These are phyloP conservation scores for Catharus ustulatus DNA, from an alignment of 2,797 vertebrate genomes.

Conservation along the genomic window DNA sequence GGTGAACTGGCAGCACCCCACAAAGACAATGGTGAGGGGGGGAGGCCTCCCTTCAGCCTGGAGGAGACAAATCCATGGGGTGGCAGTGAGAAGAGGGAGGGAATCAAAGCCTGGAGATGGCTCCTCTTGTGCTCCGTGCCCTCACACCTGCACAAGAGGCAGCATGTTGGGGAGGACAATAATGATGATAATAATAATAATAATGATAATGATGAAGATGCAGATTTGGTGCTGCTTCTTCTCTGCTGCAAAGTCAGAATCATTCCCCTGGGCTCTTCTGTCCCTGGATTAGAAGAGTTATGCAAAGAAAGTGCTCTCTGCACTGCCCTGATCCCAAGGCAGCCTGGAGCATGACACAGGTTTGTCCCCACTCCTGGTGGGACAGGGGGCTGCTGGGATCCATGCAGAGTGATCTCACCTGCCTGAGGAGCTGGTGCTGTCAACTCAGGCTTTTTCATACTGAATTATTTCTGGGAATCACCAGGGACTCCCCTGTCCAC, in stretches of 20 bases:
- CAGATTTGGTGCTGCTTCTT: neutral
- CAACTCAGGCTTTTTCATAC: neutral
- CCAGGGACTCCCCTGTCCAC: neutral
- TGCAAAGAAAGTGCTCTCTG: neutral
- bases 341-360: neutral
- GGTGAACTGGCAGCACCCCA: neutral
- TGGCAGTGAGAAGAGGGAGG: neutral
- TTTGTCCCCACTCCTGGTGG: neutral
- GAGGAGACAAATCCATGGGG: neutral
- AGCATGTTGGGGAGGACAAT: neutral
- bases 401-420: neutral
- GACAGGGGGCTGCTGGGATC: neutral
- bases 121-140: neutral
- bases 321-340: neutral
- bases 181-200: neutral
- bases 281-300: neutral
- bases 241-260: neutral
- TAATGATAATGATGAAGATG: rapidly evolving
- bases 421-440: neutral
- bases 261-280: neutral
- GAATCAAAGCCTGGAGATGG: neutral
- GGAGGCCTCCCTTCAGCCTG: neutral
- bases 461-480: neutral
- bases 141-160: neutral
- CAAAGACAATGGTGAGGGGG: neutral